A percentile compares a stretch with the other conserved stretches of the same genome.
Evolutionary conservation across 2,797 vertebrate species (phyloP).

Genomic region (Danio albolineatus): DNA sequence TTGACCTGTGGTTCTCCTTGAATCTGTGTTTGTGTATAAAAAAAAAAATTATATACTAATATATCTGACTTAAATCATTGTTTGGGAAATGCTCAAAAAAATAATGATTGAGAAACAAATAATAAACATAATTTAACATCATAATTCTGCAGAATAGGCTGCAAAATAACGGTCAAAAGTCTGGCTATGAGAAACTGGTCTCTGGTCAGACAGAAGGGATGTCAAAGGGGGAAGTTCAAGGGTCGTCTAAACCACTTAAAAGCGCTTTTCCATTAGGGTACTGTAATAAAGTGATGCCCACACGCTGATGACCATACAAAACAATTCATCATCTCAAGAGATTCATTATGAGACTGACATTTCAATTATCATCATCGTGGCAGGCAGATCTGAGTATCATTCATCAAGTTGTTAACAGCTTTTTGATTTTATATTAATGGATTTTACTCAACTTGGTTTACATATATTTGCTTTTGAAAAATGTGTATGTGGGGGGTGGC

Average conservation of each 20-base stretch:
- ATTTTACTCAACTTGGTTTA: neutral
- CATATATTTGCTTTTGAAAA: neutral
- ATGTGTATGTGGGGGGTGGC: neutral
- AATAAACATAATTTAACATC: neutral
- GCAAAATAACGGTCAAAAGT: neutral
- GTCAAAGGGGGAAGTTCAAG: neutral
- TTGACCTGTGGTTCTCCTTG: no score
- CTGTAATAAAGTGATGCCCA: constrained; percentile 30
- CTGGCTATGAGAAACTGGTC: neutral
- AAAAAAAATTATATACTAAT: no score
- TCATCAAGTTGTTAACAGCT: constrained; percentile 34
- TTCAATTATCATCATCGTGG: constrained; percentile 45
- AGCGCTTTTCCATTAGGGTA: neutral
- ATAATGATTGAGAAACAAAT: no score
- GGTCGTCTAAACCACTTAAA: constrained; percentile 2
- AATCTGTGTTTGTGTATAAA: no score
- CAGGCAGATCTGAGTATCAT: constrained; percentile 36
- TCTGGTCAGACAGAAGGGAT: neutral
- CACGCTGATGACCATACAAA: constrained; percentile 58
- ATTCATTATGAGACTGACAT: constrained; percentile 54
- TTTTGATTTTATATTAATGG: constrained; percentile 9
- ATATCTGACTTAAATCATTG: no score
- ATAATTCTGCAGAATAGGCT: neutral
- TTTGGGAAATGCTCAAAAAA: no score
- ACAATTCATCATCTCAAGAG: constrained; percentile 60